Evolutionary conservation across 2,888 invertebrate species (phyloP).

Genomic region (Adela reaumurella): DNA sequence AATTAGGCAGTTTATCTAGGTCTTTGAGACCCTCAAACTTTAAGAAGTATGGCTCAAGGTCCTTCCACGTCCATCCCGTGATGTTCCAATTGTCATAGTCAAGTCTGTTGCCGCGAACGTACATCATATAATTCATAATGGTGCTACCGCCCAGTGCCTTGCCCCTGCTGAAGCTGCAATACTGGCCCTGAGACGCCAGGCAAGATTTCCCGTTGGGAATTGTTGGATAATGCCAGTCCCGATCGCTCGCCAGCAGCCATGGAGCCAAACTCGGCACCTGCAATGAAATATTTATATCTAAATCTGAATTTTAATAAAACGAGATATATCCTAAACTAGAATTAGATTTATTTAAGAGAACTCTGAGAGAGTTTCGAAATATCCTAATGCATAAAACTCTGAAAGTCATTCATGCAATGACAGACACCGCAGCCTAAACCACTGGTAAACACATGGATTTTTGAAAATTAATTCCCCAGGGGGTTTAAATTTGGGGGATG

Average conservation of each 20-base stretch:
- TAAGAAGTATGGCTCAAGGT: constrained; percentile 29
- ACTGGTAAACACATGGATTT: too few relatives aligned
- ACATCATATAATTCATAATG: constrained; percentile 34
- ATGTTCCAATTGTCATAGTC: constrained; percentile 23
- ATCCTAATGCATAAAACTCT: too few relatives aligned
- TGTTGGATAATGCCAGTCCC: constrained; percentile 29
- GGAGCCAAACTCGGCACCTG: not conserved
- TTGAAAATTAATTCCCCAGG: too few relatives aligned
- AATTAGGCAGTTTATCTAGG: constrained; percentile 17
- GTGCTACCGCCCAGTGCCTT: constrained; percentile 36
- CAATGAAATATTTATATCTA: not conserved
- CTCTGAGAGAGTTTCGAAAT: too few relatives aligned
- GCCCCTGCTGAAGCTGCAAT: constrained; percentile 28
- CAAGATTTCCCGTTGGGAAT: constrained; percentile 30
- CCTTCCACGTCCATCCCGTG: constrained; percentile 28
- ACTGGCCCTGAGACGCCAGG: constrained; percentile 17
- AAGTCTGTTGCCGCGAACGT: constrained; percentile 25
- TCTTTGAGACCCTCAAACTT: constrained; percentile 27
- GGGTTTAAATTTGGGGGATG: too few relatives aligned
- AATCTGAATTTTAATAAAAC: too few relatives aligned
- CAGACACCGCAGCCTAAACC: too few relatives aligned
- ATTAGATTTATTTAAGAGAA: too few relatives aligned
- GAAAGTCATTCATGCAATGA: too few relatives aligned
- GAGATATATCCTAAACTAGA: too few relatives aligned
- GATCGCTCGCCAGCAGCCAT: constrained; percentile 8